Evolutionary conservation across 2,113 vertebrate species (phyloP), one percentile per base, ranked within the genome.

Genomic region (Elachura formosa): DNA sequence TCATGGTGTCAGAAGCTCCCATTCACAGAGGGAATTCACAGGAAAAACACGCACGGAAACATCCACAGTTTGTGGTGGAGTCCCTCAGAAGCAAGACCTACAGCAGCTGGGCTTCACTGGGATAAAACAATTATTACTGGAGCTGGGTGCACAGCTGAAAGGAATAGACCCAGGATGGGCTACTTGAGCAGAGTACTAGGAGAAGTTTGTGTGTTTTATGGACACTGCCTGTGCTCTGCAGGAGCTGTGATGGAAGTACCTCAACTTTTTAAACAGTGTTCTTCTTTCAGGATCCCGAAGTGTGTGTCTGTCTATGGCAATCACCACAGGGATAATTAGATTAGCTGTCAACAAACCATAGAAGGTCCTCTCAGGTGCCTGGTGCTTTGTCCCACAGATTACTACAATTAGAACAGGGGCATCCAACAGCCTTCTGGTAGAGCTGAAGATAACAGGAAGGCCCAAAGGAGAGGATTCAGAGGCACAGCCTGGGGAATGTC

Each of bases 1-100:
- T 23, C 2, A 0, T 33, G 31, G 52, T 33, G 11, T 59, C 55
- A 52, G 64, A 56, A 84, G 40, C n/a, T 79, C 16, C 24, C 3
- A 0, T 49, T 71, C 16, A 48, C 1, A 4, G 66, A 25, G 34
- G 20, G n/a, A n/a, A n/a, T n/a, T n/a, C n/a, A n/a, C n/a, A n/a
- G n/a, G n/a, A n/a, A n/a, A n/a, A n/a, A n/a, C n/a, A n/a, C n/a
- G n/a, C n/a, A 19, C 1, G 26, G 36, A 62, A 54, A 55, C 36
- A 38, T 21, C 9, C 1, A 2, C 48, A 38, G 33, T 46, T 59
- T 41, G 45, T n/a, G 40, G 54, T 23, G 29, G 29, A 28, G 20
- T 48, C 63, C n/a, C 43, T 54, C 61, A 55, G 73, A 88, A 67
- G 29, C 2, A 3, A 56, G 54, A 43, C 25, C 59, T 58, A 25